These are phyloP conservation scores for roundworm (Caenorhabditis elegans) DNA, from an alignment of 1,140 invertebrate genomes.

Conservation along the genomic window WBcel235 BX284606.5:5560001-5560500, in stretches of 20 bases:
- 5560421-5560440: neutral
- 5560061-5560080: conserved; percentile 19
- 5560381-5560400: neutral
- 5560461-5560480: neutral
- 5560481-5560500: neutral
- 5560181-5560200: neutral
- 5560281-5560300: too few relatives aligned
- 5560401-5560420: conserved; percentile 23
- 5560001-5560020: neutral
- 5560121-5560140: neutral
- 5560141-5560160: too few relatives aligned
- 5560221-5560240: conserved; percentile 21
- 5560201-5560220: conserved; percentile 3
- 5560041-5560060: conserved; percentile 25
- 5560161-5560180: neutral
- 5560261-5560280: neutral
- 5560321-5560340: conserved; percentile 19
- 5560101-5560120: neutral
- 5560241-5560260: neutral
- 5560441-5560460: too few relatives aligned
- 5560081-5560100: neutral
- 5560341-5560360: conserved; percentile 24
- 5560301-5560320: too few relatives aligned
- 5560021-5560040: neutral
- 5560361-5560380: neutral